Conservation (phyloP, 2,888 invertebrate genomes). For the Crocallis elinguaria region DNA sequence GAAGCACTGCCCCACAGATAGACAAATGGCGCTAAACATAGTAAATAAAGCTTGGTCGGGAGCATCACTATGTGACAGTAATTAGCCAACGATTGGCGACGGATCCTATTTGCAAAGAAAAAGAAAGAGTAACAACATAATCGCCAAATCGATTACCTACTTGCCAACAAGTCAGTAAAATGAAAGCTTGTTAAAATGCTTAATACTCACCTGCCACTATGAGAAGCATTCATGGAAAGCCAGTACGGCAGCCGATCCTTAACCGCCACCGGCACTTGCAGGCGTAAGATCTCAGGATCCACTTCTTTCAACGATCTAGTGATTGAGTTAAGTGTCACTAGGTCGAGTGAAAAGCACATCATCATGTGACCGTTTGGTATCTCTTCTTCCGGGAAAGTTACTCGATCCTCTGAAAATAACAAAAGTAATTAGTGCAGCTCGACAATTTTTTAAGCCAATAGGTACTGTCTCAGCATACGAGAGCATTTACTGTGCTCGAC, state of each 20-base stretch:
- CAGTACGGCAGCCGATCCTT: constrained; percentile 35
- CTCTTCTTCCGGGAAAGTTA: constrained; percentile 50
- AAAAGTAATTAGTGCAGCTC: not conserved
- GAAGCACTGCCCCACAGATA: too few species aligned
- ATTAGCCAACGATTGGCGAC: too few species aligned
- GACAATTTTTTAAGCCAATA: not conserved
- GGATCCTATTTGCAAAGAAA: too few species aligned
- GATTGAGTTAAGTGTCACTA: constrained; percentile 50
- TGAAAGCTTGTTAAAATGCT: too few species aligned
- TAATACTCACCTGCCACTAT: too few species aligned
- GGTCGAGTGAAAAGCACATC: constrained; percentile 54
- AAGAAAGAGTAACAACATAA: too few species aligned
- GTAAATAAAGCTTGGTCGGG: too few species aligned
- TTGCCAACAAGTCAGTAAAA: too few species aligned
- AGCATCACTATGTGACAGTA: too few species aligned
- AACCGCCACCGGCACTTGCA: constrained; percentile 45
- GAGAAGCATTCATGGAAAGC: constrained; percentile 7
- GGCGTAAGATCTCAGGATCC: constrained; percentile 39
- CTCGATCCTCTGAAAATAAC: constrained; percentile 40
- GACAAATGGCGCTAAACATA: too few species aligned
- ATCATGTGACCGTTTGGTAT: constrained; percentile 57
- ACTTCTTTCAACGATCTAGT: constrained; percentile 41
- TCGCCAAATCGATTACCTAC: too few species aligned
- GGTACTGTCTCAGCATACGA: not conserved
- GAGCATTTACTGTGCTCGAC: too few species aligned